A percentile compares a stretch with the other conserved stretches of the same genome.
phyloP scores from a whole-genome alignment of 2,797 vertebrate species.

The Argya squamiceps region DNA sequence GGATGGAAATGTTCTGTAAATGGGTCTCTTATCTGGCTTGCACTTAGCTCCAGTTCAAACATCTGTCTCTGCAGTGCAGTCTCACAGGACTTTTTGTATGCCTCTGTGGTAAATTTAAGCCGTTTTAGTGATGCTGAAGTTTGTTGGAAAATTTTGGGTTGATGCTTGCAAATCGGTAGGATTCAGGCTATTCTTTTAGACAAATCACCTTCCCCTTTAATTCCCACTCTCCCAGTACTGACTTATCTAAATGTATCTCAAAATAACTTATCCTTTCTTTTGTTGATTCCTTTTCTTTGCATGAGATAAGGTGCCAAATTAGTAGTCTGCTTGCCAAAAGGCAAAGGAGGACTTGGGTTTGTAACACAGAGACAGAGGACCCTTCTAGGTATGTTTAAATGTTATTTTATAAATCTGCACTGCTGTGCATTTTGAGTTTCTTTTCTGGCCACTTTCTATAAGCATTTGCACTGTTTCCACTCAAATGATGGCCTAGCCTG shows the following conservation, averaged over 20 bases:
- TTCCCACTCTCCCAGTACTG: background rate
- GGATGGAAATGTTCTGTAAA: constrained; percentile 33
- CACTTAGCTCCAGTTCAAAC: background rate
- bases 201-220: background rate
- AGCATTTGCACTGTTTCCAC: background rate
- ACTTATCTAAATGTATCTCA: background rate
- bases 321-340: background rate
- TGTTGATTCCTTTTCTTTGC: background rate
- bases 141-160: background rate
- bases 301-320: background rate
- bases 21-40: constrained; percentile 29
- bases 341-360: background rate
- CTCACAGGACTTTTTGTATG: background rate
- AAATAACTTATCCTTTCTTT: background rate
- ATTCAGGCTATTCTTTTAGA: background rate
- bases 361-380: background rate
- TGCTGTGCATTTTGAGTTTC: background rate
- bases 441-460: background rate
- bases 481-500: background rate
- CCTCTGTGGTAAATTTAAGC: background rate
- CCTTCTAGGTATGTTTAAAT: background rate
- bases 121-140: background rate
- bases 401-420: background rate
- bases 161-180: background rate
- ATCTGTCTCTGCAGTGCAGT: constrained; percentile 6